Percentiles rank a stretch among this genome's conserved stretches.
Conservation (phyloP, 2,113 vertebrate species). For the Monopterus albus region DNA sequence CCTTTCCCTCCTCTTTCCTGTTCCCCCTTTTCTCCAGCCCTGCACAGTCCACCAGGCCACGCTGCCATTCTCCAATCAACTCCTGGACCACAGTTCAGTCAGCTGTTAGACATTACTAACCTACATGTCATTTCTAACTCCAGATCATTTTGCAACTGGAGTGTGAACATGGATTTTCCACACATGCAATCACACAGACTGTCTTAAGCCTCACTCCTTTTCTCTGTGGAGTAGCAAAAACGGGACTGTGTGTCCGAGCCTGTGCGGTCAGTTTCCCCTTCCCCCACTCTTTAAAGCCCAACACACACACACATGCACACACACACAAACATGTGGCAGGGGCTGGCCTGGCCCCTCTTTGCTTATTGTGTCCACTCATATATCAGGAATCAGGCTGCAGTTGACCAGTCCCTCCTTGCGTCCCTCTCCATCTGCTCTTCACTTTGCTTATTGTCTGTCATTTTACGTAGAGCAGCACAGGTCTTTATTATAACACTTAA, state of each 20-base stretch:
- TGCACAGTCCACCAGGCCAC: conserved; percentile 43
- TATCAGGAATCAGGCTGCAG: conserved; percentile 82
- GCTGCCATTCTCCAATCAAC: conserved; percentile 29
- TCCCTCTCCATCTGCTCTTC: conserved; percentile 77
- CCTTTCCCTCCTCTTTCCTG: too few species aligned
- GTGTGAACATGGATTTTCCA: not conserved
- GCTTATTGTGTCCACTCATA: conserved; percentile 83
- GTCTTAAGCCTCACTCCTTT: conserved; percentile 11
- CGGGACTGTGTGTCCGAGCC: conserved; percentile 63
- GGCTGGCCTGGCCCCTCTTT: conserved; percentile 64
- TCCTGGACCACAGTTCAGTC: conserved; percentile 25
- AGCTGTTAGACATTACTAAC: conserved; percentile 3
- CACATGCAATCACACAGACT: not conserved
- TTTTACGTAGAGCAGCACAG: conserved; percentile 7
- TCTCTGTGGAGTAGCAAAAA: conserved; percentile 47
- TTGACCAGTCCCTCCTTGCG: conserved; percentile 72
- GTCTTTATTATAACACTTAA: conserved; percentile 49
- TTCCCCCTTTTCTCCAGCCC: conserved; percentile 39
- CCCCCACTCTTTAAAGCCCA: conserved; percentile 71
- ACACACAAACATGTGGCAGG: conserved; percentile 67
- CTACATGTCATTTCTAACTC: not conserved
- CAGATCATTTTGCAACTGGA: not conserved
- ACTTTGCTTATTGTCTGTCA: conserved; percentile 57
- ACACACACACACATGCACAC: conserved; percentile 23
- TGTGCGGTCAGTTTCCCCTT: conserved; percentile 77